A percentile compares a stretch with the other conserved stretches of the same genome.
These are phyloP conservation scores for Megaleporinus macrocephalus DNA, from an alignment of 2,113 vertebrate species.

Conservation along the genomic window DNA sequence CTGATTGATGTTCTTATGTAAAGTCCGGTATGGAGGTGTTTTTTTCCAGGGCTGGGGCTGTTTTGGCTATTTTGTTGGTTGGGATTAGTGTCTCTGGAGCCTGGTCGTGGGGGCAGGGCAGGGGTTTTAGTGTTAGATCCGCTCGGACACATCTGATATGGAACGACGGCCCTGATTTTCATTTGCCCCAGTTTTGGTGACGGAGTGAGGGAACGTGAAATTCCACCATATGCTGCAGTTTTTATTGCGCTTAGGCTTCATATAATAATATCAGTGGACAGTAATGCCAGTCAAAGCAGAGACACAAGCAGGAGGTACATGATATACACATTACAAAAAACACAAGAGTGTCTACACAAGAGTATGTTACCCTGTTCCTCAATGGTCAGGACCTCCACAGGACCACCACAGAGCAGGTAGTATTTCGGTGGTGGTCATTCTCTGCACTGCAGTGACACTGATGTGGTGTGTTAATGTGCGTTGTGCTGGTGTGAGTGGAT, in stretches of 20 bases:
- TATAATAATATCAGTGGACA: too few species aligned
- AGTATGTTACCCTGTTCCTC: neutral
- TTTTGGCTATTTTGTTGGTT: neutral
- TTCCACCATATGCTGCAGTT: neutral
- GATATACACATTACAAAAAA: too few species aligned
- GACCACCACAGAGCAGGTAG: too few species aligned
- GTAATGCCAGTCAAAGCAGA: too few species aligned
- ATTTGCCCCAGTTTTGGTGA: neutral
- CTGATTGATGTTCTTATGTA: constrained; percentile 33
- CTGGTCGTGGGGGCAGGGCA: neutral
- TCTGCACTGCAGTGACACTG: too few species aligned
- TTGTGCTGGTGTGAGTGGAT: too few species aligned
- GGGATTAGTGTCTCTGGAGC: constrained; percentile 23
- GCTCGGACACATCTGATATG: neutral
- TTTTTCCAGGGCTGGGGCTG: constrained; percentile 7
- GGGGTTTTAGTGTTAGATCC: neutral
- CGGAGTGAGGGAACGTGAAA: neutral
- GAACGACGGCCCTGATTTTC: neutral
- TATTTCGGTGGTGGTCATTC: too few species aligned
- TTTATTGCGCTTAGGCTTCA: neutral
- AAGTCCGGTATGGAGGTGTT: constrained; percentile 20
- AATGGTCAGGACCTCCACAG: neutral
- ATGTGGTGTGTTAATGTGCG: too few species aligned
- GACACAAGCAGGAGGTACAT: too few species aligned
- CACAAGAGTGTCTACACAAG: too few species aligned